These are phyloP conservation scores for Napeogenes sylphis DNA, from an alignment of 2,888 invertebrate species.

Conservation along the genomic window DNA sequence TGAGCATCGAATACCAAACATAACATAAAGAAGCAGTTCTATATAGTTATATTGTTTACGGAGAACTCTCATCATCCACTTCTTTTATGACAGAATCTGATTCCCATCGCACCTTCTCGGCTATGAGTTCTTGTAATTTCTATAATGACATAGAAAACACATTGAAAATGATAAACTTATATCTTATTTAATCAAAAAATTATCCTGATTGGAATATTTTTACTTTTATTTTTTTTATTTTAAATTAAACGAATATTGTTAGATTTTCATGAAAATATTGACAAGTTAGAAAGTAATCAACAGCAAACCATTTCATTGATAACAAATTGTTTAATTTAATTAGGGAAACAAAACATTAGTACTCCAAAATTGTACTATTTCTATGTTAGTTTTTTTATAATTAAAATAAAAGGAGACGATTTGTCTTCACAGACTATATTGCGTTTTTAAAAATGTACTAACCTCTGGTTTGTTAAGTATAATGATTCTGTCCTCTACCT, in stretches of 20 bases:
- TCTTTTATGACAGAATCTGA: constrained; percentile 84
- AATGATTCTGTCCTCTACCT: constrained; percentile 88
- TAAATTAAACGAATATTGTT: too few relatives aligned
- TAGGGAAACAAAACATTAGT: too few relatives aligned
- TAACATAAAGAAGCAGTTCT: background rate
- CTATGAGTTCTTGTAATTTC: constrained; percentile 77
- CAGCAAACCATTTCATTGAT: too few relatives aligned
- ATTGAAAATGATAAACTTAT: background rate
- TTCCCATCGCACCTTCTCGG: constrained; percentile 80
- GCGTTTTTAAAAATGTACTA: constrained; percentile 28
- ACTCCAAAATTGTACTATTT: too few relatives aligned
- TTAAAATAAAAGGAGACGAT: too few relatives aligned
- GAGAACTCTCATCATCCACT: constrained; percentile 81
- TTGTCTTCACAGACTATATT: background rate
- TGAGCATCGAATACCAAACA: background rate
- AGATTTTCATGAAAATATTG: too few relatives aligned
- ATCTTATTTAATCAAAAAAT: background rate
- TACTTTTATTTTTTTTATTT: too few relatives aligned
- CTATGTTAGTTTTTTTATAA: too few relatives aligned
- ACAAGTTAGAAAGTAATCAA: too few relatives aligned
- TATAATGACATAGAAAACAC: constrained; percentile 41
- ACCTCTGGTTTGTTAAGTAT: constrained; percentile 86
- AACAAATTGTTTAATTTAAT: too few relatives aligned
- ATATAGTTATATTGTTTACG: constrained; percentile 44
- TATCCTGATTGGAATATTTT: too few relatives aligned